Conservation (phyloP, 2,888 invertebrate genomes). For the Andrena flavipes region DNA sequence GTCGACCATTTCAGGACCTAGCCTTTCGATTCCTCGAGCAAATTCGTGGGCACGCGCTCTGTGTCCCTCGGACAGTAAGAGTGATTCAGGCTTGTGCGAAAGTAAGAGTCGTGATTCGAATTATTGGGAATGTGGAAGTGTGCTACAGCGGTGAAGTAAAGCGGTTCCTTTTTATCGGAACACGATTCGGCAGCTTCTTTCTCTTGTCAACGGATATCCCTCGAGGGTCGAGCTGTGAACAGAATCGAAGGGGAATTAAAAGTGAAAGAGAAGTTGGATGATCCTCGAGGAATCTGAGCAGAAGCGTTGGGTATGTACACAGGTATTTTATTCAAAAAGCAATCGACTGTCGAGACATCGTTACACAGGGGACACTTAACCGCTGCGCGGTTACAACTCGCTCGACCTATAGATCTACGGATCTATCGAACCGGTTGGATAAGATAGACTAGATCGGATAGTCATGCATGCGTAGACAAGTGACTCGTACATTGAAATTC, state of each 20-base stretch:
- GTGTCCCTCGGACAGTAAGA: no score
- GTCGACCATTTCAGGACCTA: no score
- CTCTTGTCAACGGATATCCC: no score
- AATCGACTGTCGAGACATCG: constrained; percentile 76
- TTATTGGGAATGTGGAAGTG: no score
- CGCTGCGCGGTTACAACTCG: constrained; percentile 66
- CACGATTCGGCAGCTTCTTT: no score
- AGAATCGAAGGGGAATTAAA: background rate
- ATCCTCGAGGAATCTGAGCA: constrained; percentile 51
- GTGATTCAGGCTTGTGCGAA: no score
- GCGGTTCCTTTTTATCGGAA: no score
- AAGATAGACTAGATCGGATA: constrained; percentile 61
- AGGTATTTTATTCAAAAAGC: constrained; percentile 80
- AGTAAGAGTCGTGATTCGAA: no score
- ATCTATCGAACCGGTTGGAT: constrained; percentile 63
- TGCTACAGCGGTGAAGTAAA: no score
- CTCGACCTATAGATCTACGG: constrained; percentile 69
- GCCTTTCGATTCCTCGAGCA: no score
- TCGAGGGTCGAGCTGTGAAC: background rate
- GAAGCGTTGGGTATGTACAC: constrained; percentile 72
- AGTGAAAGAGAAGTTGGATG: background rate
- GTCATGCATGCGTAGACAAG: constrained; percentile 69
- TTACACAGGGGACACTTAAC: constrained; percentile 79
- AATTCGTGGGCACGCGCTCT: no score
- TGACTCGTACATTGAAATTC: constrained; percentile 54